Evolutionary conservation across 1,140 invertebrate genomes (phyloP).

Genomic region (Drosophila aff.): DNA sequence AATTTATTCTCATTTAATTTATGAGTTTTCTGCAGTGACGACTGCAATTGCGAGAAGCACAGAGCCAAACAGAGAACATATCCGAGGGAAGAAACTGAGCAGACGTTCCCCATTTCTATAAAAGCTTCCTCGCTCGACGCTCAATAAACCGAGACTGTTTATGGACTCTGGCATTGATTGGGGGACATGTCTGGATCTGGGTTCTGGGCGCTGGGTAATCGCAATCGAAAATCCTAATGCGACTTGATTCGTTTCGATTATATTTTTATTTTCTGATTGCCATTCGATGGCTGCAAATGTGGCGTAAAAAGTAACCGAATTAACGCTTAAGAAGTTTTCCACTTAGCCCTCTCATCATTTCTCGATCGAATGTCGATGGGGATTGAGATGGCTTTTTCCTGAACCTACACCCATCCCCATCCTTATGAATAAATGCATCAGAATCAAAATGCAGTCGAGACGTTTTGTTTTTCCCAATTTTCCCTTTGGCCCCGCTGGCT

Average conservation of each 20-base stretch:
- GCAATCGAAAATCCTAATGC: conserved; percentile 41
- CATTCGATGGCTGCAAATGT: conserved; percentile 56
- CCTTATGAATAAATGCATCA: conserved; percentile 52
- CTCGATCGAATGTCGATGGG: neutral
- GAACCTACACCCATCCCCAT: no score
- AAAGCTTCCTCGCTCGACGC: conserved; percentile 43
- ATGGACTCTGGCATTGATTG: conserved; percentile 60
- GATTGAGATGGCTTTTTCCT: conserved; percentile 4
- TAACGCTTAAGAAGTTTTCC: conserved; percentile 41
- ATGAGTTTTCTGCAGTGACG: conserved; percentile 12
- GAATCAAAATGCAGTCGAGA: conserved; percentile 58
- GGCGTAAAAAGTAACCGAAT: conserved; percentile 54
- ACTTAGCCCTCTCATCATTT: conserved; percentile 29
- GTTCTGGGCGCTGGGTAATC: conserved; percentile 25
- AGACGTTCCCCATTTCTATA: conserved; percentile 44
- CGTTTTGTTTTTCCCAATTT: conserved; percentile 28
- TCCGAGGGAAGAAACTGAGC: conserved; percentile 10
- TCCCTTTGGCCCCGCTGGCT: conserved; percentile 22
- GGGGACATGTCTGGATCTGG: conserved; percentile 36
- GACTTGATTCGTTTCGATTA: conserved; percentile 60
- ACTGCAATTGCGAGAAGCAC: conserved; percentile 49
- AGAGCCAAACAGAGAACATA: conserved; percentile 19
- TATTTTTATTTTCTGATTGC: conserved; percentile 58
- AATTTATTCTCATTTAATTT: neutral
- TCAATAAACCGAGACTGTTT: conserved; percentile 67